Evolutionary conservation across 1,140 invertebrate species (phyloP).

Genomic region (Drosophila sp.): DNA sequence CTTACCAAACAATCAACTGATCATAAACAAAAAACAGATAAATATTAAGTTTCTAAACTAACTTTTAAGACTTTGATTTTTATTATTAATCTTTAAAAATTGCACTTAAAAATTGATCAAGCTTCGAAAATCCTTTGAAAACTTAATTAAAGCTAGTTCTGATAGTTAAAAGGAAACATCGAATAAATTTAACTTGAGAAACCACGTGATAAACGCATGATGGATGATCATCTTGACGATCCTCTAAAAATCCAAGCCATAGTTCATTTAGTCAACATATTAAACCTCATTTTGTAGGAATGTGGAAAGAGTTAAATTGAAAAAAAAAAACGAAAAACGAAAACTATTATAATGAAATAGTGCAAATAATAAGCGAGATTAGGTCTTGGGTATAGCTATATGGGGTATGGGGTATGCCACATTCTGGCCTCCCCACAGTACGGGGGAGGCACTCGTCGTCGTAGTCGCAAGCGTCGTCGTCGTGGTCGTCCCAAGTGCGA

Average conservation of each 20-base stretch:
- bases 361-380: constrained; percentile 50
- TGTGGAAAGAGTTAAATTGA: constrained; percentile 34
- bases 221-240: background rate
- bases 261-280: background rate
- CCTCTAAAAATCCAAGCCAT: background rate
- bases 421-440: background rate
- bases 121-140: no score
- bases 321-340: constrained; percentile 47
- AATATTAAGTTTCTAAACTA: no score
- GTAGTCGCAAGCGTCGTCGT: no score
- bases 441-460: constrained; percentile 1
- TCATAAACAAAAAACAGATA: no score
- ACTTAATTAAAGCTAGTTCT: no score
- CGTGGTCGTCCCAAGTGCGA: constrained; percentile 60
- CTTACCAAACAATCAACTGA: no score
- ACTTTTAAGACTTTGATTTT: no score
- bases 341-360: constrained; percentile 59
- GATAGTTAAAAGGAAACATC: no score
- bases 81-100: no score
- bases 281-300: constrained; percentile 14
- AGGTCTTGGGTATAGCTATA: constrained; percentile 4
- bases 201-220: constrained; percentile 1
- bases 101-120: no score
- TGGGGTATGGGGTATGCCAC: constrained; percentile 13
- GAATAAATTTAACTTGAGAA: background rate